Evolutionary conservation across 2,113 vertebrate genomes (phyloP), one percentile per base, ranked within the genome.

Genomic region (Melanostigma gelatinosum): DNA sequence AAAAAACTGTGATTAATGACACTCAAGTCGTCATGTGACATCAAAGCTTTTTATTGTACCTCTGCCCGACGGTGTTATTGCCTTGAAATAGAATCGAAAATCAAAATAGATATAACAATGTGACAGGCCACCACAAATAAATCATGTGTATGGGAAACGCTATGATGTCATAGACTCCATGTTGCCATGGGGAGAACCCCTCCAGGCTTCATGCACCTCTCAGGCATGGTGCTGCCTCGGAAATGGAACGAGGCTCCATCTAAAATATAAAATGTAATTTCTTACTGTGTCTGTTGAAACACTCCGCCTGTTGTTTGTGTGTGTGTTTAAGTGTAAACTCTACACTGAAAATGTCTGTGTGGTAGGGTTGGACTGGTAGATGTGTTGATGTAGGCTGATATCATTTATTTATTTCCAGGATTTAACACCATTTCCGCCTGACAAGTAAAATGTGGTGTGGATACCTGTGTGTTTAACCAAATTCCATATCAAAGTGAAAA

Each of bases 121-220:
- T 42, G 29, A 54, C 12, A 22, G 13, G 13, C 22, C 57, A 65
- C 63, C 68, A 67, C 64, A 74, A 66, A 66, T 67, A 74, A 66
- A 73, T 16, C 10, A 54, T 6, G 24, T 50, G 63, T 16, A n/a
- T 64, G 67, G 63, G 68, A 48, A 80, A 70, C 42, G 29, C 55
- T 68, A 71, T 32, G 42, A 54, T 72, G 65, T 66, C 46, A 50
- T 48, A 63, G 67, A 79, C n/a, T 57, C 36, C 6, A 29, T 73
- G 71, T 69, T 60, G 32, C 38, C 65, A 52, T 71, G 50, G 64
- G 50, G 27, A 6, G 36, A 32, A 27, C 65, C 36, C 32, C 15
- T 22, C 6, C 24, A 20, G 72, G 13, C 50, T 54, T 38, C 80
- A 68, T 20, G 54, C 11, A 24, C 18, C 62, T 44, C 22, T 55